Evolutionary conservation across 2,113 vertebrate species (phyloP), one percentile per base, ranked within the genome.

Genomic region (Bucco capensis): DNA sequence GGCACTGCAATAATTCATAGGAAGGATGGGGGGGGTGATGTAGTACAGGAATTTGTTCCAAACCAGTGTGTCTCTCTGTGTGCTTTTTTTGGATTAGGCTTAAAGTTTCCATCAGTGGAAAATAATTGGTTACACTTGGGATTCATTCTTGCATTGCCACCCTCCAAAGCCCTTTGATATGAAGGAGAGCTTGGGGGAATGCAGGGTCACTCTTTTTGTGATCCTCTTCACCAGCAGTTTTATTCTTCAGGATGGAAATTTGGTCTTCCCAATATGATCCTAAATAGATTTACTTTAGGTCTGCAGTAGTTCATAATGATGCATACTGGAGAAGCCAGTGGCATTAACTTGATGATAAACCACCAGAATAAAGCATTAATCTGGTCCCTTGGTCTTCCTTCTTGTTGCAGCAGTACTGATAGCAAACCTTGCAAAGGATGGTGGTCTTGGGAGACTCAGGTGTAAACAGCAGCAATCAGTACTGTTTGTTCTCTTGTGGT

Each of bases 41-140:
- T 53, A 84, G 82, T 87, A 87, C 51, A 87, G 65, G 80, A 93
- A 93, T 92, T 78, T 69, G 33, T 96, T 96, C 88, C 94, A 95
- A 96, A 94, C 83, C 92, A 94, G 44, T 74, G 42, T 94, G 67
- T 97, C 57, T 79, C 54, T 92, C 78, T 93, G 78, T 93, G 10
- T 64, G 57, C 19, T 93, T 94, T 93, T 93, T 93, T 93, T 93
- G 65, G 58, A 88, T 88, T 95, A 86, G 81, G 10, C 37, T 92
- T 91, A 62, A 91, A 88, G 58, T 88, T 92, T 86, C 90, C 89
- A 74, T 75, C 47, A 56, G 72, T 96, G 88, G 75, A 92, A 88
- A 86, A 93, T 94, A 88, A 74, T 64, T 37, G 28, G 65, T 94
- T 84, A 70, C 83, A 91, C 51, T 89, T 94, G 51, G 65, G 92